Base-by-base conservation (phyloP, 2,888 invertebrate genomes). In the Lasioglossum calceatum region DNA sequence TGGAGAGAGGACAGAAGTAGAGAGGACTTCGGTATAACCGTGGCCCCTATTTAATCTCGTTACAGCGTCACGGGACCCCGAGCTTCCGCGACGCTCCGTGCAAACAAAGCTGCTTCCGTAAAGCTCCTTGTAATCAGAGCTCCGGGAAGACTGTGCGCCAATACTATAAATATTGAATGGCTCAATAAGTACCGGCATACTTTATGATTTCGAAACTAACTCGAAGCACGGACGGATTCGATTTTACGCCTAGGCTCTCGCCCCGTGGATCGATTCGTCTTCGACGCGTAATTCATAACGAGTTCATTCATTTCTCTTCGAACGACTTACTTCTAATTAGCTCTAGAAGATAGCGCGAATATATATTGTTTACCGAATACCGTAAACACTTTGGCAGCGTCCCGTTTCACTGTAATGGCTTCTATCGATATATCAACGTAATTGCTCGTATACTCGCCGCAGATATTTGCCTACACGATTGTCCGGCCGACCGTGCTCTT, bases 41-140 rank as follows among this genome's bases (percentile, higher is more conserved):
- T 64, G n/a, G 58, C 67, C 67, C 67, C 67, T 71, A 42, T 71
- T 42, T 71, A n/a, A 32, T 32, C 14, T 64, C 72, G 47, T 47
- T 71, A 71, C 39, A 71, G n/a, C 71, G 71, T 42, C n/a, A 71
- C 71, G 42, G 36, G 71, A 71, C 71, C n/a, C 71, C 14, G 71
- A 81, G 71, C 14, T 70, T 71, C 75, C 75, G 74, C 54, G 44
- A n/a, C 50, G 32, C 23, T 58, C 71, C 71, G 42, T 42, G 71
- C 71, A 71, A 71, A 42, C 71, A 71, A 71, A 71, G 71, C 71
- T 71, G 71, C 71, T 71, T 71, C 71, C 12, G n/a, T 71, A 42
- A 71, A 71, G 71, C 71, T 71, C 71, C 71, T 71, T 71, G 81
- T 58, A 61, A 50, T 27, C 39, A n/a, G 32, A 54, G 79, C 42